Evolutionary conservation across 2,888 invertebrate genomes (phyloP).

Genomic region (Panzeria rudis): DNA sequence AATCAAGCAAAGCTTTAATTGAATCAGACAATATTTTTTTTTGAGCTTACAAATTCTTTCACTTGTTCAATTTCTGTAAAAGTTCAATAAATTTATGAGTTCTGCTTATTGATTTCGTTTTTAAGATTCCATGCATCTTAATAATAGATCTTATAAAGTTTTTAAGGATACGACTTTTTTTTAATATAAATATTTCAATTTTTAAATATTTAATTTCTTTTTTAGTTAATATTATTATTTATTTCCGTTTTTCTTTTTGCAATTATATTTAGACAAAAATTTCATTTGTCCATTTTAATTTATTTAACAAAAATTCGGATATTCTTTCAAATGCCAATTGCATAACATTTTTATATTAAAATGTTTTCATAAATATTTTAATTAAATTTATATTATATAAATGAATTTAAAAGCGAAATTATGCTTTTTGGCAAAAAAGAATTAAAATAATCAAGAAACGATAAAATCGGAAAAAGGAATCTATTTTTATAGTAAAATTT

Average conservation of each 20-base stretch:
- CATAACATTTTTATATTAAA: conserved; percentile 45
- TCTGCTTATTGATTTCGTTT: no score
- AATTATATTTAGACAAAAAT: not conserved
- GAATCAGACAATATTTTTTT: no score
- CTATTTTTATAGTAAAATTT: conserved; percentile 52
- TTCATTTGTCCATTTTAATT: not conserved
- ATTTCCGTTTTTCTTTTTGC: not conserved
- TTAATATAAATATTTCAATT: no score
- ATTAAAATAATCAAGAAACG: not conserved
- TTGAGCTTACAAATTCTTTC: no score
- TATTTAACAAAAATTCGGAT: not conserved
- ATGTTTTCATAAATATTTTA: conserved; percentile 42
- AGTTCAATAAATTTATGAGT: no score
- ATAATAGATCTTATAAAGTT: no score
- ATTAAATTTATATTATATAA: conserved; percentile 33
- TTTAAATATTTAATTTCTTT: no score
- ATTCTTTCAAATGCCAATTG: conserved; percentile 5
- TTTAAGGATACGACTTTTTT: no score
- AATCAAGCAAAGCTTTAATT: no score
- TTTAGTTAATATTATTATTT: no score
- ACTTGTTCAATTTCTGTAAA: no score
- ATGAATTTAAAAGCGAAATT: not conserved
- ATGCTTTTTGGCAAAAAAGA: not conserved
- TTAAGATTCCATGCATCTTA: no score
- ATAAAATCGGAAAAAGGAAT: conserved; percentile 25